phyloP scores from a whole-genome alignment of 1,140 invertebrate species.

The Aplysia californica region DNA sequence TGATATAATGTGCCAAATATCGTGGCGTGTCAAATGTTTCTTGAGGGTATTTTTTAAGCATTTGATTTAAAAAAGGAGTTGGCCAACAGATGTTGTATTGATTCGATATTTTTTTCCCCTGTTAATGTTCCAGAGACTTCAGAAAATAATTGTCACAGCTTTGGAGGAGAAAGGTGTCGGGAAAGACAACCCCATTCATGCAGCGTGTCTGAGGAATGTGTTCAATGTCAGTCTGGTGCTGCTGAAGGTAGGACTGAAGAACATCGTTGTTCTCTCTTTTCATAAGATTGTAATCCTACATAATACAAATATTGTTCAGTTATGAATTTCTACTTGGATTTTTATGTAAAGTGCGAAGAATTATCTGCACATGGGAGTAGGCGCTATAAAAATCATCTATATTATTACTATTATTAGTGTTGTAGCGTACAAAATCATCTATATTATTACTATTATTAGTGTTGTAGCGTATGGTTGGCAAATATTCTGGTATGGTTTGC shows the following conservation, averaged over 20 bases:
- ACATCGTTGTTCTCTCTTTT: background rate
- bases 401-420: background rate
- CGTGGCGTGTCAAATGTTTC: too few species aligned
- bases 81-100: too few species aligned
- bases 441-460: too few species aligned
- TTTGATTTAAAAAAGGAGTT: too few species aligned
- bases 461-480: too few species aligned
- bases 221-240: slow-evolving; percentile 27
- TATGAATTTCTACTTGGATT: background rate
- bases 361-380: too few species aligned
- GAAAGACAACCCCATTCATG: background rate
- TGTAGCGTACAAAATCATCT: background rate
- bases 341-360: too few species aligned
- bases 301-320: background rate
- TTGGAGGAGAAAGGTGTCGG: slow-evolving; percentile 10
- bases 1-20: too few species aligned
- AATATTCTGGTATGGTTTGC: too few species aligned
- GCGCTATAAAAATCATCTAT: background rate
- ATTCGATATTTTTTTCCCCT: background rate
- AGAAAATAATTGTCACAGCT: slow-evolving; percentile 5
- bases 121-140: background rate
- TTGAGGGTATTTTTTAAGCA: too few species aligned
- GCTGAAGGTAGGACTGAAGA: slow-evolving; percentile 7
- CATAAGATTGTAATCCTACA: too few species aligned
- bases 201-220: slow-evolving; percentile 18